Base-by-base conservation (phyloP, 2,113 vertebrate species). In the Melanotaenia duboulayi region DNA sequence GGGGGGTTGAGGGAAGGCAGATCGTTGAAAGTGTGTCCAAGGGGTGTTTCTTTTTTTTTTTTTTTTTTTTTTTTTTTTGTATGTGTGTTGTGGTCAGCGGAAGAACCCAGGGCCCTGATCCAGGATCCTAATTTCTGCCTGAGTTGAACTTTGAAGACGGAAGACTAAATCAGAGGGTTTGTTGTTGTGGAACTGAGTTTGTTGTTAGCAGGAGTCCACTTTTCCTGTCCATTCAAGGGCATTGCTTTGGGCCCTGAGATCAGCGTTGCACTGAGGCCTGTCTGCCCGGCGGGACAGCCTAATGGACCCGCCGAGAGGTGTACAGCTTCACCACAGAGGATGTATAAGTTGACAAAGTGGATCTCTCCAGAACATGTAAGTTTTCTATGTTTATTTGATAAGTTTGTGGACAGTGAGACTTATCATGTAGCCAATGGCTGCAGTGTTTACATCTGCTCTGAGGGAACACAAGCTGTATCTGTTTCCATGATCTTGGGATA, bases 161-260 rank as follows among this genome's bases (percentile, higher is more conserved):
- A 66, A 39, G 70, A 76, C 57, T 6, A 71, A 76, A 52, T 50
- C 50, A 2, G 69, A 19, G 57, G 56, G 57, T 76, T 58, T 60
- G 28, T 61, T 8, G 9, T 68, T 11, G 78, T 66, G 77, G 61
- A 86, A 81, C 86, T 14, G 84, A 74, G 67, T 39, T 51, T 64
- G 66, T 42, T 63, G 22, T 28, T 17, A 32, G 62, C 24, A 57
- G 46, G 48, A 78, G 65, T 75, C 73, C 55, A 49, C 72, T 85
- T 90, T 91, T 87, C 82, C 80, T 85, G 42, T 75, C 90, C 87
- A 87, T 91, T 94, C 90, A 94, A 92, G 92, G 92, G 75, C 90
- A 90, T 83, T 63, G 61, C 74, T 62, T 40, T 52, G 76, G 76
- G 74, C 65, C 68, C 11, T 54, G 65, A 74, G 71, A 72, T 59